A percentile compares a stretch with the other conserved stretches of the same genome.
Evolutionary conservation across 2,888 invertebrate species (phyloP).

Genomic region (Psylliodes chrysocephalus): DNA sequence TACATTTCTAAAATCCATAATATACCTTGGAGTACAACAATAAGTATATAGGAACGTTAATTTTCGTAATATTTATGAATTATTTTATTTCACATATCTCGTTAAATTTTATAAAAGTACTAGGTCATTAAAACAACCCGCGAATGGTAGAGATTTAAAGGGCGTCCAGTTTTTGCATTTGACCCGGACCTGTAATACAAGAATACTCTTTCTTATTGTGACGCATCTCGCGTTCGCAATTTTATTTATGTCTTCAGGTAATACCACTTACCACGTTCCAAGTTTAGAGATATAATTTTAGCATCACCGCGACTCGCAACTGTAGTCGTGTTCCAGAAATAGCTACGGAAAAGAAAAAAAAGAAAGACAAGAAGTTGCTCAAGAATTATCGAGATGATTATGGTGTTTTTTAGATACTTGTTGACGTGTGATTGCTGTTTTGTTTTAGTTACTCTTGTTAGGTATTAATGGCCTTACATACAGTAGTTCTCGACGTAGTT

Average conservation of each 20-base stretch:
- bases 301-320: conserved; percentile 23
- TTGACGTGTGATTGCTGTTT: not conserved
- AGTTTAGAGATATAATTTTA: conserved; percentile 30
- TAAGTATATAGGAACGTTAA: too few species aligned
- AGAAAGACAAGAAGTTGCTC: conserved; percentile 23
- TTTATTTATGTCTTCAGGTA: conserved; percentile 37
- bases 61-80: too few species aligned
- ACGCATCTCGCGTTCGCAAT: conserved; percentile 30
- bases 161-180: not conserved
- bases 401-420: conserved; percentile 4
- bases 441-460: not conserved
- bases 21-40: too few species aligned
- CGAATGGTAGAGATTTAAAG: too few species aligned
- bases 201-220: conserved; percentile 15
- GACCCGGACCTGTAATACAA: conserved; percentile 15
- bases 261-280: conserved; percentile 27
- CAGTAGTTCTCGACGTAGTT: not conserved
- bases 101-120: too few species aligned
- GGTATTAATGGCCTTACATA: not conserved
- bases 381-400: conserved; percentile 23
- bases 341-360: conserved; percentile 20
- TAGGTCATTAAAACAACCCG: too few species aligned
- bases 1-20: too few species aligned
- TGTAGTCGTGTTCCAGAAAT: conserved; percentile 35
- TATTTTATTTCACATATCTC: too few species aligned